Evolutionary conservation across 2,888 invertebrate genomes (phyloP), one percentile per base, ranked within the genome.

Genomic region (Disparrhopalites patrizii): DNA sequence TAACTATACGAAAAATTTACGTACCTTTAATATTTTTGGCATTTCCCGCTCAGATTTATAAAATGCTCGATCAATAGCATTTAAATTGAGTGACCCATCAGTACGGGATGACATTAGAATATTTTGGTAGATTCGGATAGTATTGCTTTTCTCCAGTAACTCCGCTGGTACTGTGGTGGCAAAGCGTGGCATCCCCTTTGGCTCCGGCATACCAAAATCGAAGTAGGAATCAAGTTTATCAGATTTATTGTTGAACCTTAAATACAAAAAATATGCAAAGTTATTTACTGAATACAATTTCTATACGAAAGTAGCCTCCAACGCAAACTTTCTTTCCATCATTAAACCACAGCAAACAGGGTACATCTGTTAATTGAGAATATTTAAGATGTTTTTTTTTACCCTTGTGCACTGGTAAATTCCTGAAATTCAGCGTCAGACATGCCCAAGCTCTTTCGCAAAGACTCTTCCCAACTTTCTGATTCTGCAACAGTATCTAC

Each of bases 121-220:
- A 40, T 58, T 58, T 28, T 58, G 58, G 18, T 65, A 65, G 1
- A 65, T 10, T 27, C 58, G 25, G 28, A 65, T 31, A 5, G 65
- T n/a, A 28, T 50, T 58, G 20, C 51, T 57, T 25, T 58, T n/a
- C 27, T 33, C 27, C 23, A 25, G 51, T 18, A 36, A n/a, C 1
- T 36, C 23, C 15, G 25, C 20, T 20, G 36, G 28, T 27, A 65
- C 38, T 28, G 20, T 50, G 15, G 36, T 36, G 0, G 58, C 51
- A 58, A 36, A 65, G 27, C 28, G 33, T 13, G 65, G 65, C 28
- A 50, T 50, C 8, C 58, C 51, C 4, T 50, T 31, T 10, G 55
- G 40, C 5, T 57, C 40, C 4, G 47, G 52, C 1, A 50, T 50
- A 36, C 65, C 65, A 58, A 65, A 65, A 58, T 65, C 65, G 23